Percentiles rank a stretch among this genome's conserved stretches.
phyloP scores from a whole-genome alignment of 1,140 invertebrate genomes.

The Drosophila punjabiensis region DNA sequence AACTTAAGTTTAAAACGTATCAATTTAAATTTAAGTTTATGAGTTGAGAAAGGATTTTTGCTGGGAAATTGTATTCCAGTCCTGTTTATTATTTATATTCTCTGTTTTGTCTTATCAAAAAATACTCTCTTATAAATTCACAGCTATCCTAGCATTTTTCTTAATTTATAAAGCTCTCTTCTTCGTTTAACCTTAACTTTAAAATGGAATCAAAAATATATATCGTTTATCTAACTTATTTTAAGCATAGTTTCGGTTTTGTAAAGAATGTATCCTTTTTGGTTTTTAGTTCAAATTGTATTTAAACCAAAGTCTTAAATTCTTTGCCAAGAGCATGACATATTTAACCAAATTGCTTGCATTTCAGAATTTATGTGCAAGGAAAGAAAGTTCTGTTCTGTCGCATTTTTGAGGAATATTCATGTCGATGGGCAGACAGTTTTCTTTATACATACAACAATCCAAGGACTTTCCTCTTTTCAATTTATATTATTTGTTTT shows the following conservation, averaged over 20 bases:
- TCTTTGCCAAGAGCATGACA: not conserved
- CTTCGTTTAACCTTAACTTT: not conserved
- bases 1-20: slow-evolving; percentile 34
- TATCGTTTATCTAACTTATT: slow-evolving; percentile 6
- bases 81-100: not conserved
- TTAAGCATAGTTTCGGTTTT: slow-evolving; percentile 14
- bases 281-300: slow-evolving; percentile 3
- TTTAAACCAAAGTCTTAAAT: slow-evolving; percentile 40
- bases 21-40: slow-evolving; percentile 30
- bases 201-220: slow-evolving; percentile 2
- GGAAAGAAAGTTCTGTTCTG: slow-evolving; percentile 18
- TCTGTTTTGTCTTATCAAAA: slow-evolving; percentile 1
- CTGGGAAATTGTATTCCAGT: not conserved
- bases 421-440: slow-evolving; percentile 49
- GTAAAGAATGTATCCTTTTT: not conserved
- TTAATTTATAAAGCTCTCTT: not conserved
- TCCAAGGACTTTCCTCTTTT: slow-evolving; percentile 36
- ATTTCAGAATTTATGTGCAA: slow-evolving; percentile 9
- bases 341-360: slow-evolving; percentile 20
- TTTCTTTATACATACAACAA: slow-evolving; percentile 42
- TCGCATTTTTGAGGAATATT: slow-evolving; percentile 39
- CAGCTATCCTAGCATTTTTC: not conserved
- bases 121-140: slow-evolving; percentile 7
- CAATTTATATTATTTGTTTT: slow-evolving; percentile 52
- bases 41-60: not conserved